A percentile compares a stretch with the other conserved stretches of the same genome.
Conservation (phyloP, 2,113 vertebrate species). For the Eira barbara region DNA sequence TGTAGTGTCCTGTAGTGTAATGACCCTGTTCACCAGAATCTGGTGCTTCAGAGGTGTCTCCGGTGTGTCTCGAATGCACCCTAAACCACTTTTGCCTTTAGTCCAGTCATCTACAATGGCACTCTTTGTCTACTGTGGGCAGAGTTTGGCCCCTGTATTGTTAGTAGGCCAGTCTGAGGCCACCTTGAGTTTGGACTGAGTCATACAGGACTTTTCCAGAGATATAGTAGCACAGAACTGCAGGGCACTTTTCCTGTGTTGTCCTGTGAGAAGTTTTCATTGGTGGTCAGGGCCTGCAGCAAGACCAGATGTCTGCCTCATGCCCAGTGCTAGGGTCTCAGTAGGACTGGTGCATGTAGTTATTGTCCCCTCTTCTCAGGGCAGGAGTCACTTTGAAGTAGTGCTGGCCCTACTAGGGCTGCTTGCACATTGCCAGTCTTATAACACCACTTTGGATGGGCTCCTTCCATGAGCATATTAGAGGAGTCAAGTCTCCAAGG, state of each 20-base stretch:
- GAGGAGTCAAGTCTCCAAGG: background rate
- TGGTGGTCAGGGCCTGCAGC: background rate
- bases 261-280: background rate
- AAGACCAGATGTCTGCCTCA: background rate
- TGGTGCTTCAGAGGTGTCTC: background rate
- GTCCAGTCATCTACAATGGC: background rate
- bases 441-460: background rate
- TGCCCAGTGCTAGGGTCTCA: background rate
- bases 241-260: background rate
- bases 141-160: background rate
- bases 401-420: background rate
- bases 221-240: background rate
- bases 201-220: background rate
- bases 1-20: background rate
- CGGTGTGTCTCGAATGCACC: background rate
- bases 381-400: background rate
- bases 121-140: background rate
- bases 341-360: background rate
- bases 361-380: background rate
- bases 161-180: background rate
- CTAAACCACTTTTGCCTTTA: background rate
- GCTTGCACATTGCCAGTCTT: background rate
- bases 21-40: background rate
- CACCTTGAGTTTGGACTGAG: background rate
- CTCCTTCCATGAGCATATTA: background rate